These are phyloP conservation scores for Chiridota heheva DNA, from an alignment of 35 echinoderm and acorn worm genomes.

Conservation along the genomic window DNA sequence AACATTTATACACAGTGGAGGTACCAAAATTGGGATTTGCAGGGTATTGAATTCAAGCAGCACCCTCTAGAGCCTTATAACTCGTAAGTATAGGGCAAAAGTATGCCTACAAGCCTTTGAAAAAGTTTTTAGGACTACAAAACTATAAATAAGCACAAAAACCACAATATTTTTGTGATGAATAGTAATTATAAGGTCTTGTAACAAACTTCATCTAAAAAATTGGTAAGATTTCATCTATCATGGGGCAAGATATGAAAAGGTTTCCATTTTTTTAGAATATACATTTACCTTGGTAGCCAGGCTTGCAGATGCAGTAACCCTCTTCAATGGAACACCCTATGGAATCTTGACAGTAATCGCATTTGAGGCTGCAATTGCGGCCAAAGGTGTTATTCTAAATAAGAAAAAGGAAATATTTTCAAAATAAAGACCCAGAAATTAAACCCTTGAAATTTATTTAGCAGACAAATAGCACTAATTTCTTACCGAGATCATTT, in stretches of 20 bases:
- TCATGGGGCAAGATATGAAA: neutral
- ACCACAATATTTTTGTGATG: too few species aligned
- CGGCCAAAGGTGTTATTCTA: conserved; percentile 51
- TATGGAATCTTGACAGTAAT: conserved; percentile 55
- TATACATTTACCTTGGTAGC: conserved; percentile 42
- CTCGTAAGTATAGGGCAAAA: too few species aligned
- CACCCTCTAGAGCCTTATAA: too few species aligned
- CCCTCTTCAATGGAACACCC: conserved; percentile 68
- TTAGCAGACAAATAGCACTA: neutral
- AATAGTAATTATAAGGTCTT: too few species aligned
- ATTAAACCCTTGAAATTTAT: neutral
- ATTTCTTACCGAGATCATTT: neutral
- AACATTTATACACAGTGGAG: too few species aligned
- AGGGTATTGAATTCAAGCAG: too few species aligned
- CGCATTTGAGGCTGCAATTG: conserved; percentile 44
- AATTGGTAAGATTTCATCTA: neutral
- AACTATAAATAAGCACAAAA: too few species aligned
- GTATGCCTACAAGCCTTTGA: too few species aligned
- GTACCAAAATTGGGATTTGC: too few species aligned
- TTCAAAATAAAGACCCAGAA: neutral
- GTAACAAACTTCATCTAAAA: too few species aligned
- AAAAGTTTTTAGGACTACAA: too few species aligned
- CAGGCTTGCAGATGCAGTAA: conserved; percentile 41
- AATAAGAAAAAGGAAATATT: neutral
- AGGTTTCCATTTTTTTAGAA: neutral